phyloP scores from a whole-genome alignment of 2,888 invertebrate species.

The Cephus runcator region DNA sequence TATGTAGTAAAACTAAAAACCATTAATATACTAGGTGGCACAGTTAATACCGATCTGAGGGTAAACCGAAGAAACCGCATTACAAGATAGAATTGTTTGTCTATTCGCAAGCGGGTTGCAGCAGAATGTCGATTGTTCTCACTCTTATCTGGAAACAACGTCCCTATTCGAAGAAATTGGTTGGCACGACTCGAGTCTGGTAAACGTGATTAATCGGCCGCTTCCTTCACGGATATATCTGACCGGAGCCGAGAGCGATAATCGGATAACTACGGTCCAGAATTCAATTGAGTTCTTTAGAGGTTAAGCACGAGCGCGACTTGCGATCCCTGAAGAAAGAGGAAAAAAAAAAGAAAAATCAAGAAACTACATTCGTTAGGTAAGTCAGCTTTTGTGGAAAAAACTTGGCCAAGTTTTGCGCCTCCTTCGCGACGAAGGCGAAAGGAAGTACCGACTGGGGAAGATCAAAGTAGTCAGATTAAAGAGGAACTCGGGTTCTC shows the following conservation, averaged over 20 bases:
- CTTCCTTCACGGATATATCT: constrained; percentile 40
- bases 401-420: no score
- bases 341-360: background rate
- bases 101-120: constrained; percentile 32
- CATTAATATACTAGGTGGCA: background rate
- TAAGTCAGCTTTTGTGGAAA: background rate
- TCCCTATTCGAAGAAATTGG: constrained; percentile 56
- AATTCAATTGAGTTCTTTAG: constrained; percentile 48
- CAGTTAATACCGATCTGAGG: background rate
- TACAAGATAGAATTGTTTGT: constrained; percentile 44
- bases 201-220: constrained; percentile 57
- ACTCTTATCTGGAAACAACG: constrained; percentile 54
- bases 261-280: constrained; percentile 53
- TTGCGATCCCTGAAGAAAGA: background rate
- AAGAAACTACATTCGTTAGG: constrained; percentile 32
- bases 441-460: background rate
- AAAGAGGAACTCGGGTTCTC: no score
- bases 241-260: constrained; percentile 39
- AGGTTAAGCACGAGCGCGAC: constrained; percentile 3
- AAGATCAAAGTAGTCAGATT: no score
- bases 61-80: background rate
- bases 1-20: background rate
- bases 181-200: constrained; percentile 39
- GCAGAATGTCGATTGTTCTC: constrained; percentile 39
- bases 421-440: constrained; percentile 5